A percentile compares a stretch with the other conserved stretches of the same genome.
phyloP scores from a whole-genome alignment of 2,888 invertebrate genomes.

The Drosophila nr. perissopoda region DNA sequence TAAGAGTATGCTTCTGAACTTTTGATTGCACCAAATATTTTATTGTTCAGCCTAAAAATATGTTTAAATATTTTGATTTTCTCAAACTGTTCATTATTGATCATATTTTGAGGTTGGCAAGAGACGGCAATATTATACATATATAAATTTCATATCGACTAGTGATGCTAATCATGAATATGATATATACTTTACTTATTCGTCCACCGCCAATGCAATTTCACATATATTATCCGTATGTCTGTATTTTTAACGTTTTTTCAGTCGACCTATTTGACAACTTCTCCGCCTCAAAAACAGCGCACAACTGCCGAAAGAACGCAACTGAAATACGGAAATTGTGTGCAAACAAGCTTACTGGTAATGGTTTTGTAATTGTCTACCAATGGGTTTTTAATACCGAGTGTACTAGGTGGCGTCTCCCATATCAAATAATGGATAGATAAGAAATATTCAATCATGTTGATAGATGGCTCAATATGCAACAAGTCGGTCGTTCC shows the following conservation, averaged over 20 bases:
- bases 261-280: neutral
- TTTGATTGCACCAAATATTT: neutral
- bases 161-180: neutral
- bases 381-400: conserved; percentile 70
- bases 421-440: conserved; percentile 9
- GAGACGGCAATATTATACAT: neutral
- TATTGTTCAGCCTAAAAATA: neutral
- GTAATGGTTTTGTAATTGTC: conserved; percentile 48
- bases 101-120: neutral
- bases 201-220: no score
- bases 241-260: neutral
- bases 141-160: neutral
- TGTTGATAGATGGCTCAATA: conserved; percentile 62
- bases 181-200: neutral
- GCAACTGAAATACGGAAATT: neutral
- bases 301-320: conserved; percentile 19
- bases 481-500: conserved; percentile 18
- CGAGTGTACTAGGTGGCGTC: neutral
- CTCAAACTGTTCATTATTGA: neutral
- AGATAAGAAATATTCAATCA: conserved; percentile 62
- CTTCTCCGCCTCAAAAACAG: conserved; percentile 21
- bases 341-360: conserved; percentile 2
- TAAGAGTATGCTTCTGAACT: neutral
- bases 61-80: neutral
- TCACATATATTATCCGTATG: neutral